Evolutionary conservation across 2,797 vertebrate species (phyloP), one percentile per base, ranked within the genome.

Genomic region (Darevskia mixta): DNA sequence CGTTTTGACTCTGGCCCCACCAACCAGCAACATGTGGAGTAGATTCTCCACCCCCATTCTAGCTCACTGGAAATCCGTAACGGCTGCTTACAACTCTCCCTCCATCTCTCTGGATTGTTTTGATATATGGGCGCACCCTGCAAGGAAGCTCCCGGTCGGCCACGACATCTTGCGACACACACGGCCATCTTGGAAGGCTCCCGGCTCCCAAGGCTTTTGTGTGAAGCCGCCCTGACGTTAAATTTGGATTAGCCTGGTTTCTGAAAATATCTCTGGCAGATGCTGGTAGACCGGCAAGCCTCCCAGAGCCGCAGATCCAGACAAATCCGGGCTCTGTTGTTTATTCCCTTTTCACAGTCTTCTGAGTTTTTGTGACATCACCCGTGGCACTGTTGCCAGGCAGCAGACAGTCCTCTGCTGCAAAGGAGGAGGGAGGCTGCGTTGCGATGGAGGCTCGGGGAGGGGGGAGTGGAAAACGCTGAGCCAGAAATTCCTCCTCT

Each of bases 251-350:
- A 91, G 75, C 81, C 80, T 87, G 75, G 49, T 87, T 92, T 88
- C 90, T 91, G 85, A 94, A 93, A 93, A 90, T 90, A 87, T 85
- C 87, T 88, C 83, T 88, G 88, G 89, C 88, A 93, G 87, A 90
- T 92, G 89, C 90, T 90, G 82, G 84, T 86, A 89, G 89, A 85
- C 87, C 82, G 49, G 87, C 90, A 73, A 94, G 83, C 86, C 86
- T 90, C 87, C 91, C 61, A 35, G 88, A 94, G 85, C 88, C 81
- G 72, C 35, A 83, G 87, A 75, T 85, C 66, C 58, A 83, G 82
- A 89, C 89, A 92, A 92, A 95, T 85, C 76, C 82, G 43, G 88
- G 35, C 87, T 72, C 86, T 67, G 85, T 83, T 86, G 75, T 93
- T 88, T 90, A 89, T 89, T 93, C 69, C 79, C 81, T 89, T 91